A percentile compares a stretch with the other conserved stretches of the same genome.
Conservation (phyloP, 1,140 invertebrate genomes). For the Vanessa atalanta region DNA sequence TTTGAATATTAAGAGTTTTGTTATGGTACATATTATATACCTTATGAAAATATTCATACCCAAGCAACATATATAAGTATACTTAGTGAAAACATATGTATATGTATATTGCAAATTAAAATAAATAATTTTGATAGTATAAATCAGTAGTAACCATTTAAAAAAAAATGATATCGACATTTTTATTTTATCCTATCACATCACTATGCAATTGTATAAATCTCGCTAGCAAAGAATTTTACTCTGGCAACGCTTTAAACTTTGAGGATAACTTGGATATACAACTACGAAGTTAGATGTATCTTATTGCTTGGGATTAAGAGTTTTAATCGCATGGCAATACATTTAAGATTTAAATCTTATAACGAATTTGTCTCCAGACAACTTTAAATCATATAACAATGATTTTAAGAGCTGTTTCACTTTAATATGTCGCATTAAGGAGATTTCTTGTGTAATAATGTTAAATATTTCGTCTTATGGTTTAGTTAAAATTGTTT, state of each 20-base stretch:
- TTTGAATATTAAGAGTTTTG: no score
- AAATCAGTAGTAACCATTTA: not conserved
- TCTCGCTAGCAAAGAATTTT: constrained; percentile 54
- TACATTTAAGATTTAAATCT: constrained; percentile 24
- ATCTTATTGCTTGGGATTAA: constrained; percentile 44
- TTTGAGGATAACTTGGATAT: constrained; percentile 47
- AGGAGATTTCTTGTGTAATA: not conserved
- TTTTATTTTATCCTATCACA: constrained; percentile 4
- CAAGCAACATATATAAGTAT: no score
- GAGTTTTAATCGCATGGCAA: constrained; percentile 32
- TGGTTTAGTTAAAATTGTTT: not conserved
- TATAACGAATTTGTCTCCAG: constrained; percentile 9
- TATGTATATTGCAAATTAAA: no score
- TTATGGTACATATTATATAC: no score
- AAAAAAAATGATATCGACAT: constrained; percentile 19
- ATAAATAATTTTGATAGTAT: no score
- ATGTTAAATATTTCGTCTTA: constrained; percentile 1
- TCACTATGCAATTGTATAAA: constrained; percentile 49
- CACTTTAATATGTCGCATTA: not conserved
- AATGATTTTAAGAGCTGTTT: constrained; percentile 3
- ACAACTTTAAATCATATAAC: constrained; percentile 14
- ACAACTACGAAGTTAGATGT: constrained; percentile 41
- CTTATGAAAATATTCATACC: no score
- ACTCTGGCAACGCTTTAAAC: constrained; percentile 46
- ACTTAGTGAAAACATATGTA: no score